Base-by-base conservation (phyloP, 2,113 vertebrate genomes). In the Turnix velox region DNA sequence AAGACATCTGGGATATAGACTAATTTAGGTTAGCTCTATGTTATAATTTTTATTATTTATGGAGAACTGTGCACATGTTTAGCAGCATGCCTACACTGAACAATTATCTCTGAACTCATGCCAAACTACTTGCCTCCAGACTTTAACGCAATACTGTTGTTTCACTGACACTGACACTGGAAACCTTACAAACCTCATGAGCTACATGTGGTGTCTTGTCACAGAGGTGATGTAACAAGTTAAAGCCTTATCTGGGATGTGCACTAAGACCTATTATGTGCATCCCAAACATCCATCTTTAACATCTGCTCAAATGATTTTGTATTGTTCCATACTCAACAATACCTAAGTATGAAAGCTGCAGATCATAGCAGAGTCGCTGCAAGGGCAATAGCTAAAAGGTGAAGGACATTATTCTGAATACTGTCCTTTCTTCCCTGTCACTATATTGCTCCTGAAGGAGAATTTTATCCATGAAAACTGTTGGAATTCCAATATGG, bases 391-490 rank as follows among this genome's bases (percentile, higher is more conserved):
- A 35, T 16, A 51, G 31, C 35, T 80, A 49, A 66, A 81, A 90
- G 58, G 58, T 49, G 31, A 85, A 80, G 62, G 42, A 20, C 25
- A 58, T 49, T 80, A 14, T 33, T 88, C 37, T 61, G 28, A n/a
- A 19, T 46, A 57, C 45, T 84, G 71, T 72, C 68, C 30, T 83
- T 65, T 88, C 27, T 35, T 78, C 46, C 45, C 5, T 9, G 3
- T 49, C 45, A n/a, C 69, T 81, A 61, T 68, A 89, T 54, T 61
- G 62, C 45, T 77, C 87, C 66, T 82, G 58, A 82, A 84, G 68
- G 77, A 93, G 57, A 94, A 93, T 75, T 90, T 84, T 73, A n/a
- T 90, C 93, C 90, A 95, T 84, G 77, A 72, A 88, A 94, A 86
- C 75, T 61, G 35, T 57, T 20, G 12, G 88, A 95, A 96, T 96